phyloP scores from a whole-genome alignment of 2,113 vertebrate species.

The Actinemys pallida region DNA sequence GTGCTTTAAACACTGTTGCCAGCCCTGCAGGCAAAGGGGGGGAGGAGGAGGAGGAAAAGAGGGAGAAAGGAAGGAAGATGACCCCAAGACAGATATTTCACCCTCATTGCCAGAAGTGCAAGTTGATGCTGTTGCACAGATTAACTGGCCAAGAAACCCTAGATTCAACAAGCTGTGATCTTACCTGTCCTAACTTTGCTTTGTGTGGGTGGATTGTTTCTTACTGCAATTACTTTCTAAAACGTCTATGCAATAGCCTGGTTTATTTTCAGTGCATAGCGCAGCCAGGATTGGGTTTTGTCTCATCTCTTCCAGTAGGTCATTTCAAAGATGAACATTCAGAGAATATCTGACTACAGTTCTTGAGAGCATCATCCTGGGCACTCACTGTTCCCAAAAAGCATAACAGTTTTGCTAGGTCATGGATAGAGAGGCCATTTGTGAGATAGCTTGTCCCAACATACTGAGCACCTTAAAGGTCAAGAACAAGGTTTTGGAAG shows the following conservation, averaged over 20 bases:
- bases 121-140: too few relatives aligned
- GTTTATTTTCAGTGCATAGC: neutral
- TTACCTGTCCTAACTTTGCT: neutral
- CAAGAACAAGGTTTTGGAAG: too few relatives aligned
- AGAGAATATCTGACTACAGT: neutral
- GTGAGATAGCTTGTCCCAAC: neutral
- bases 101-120: too few relatives aligned
- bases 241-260: neutral
- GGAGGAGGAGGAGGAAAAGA: too few relatives aligned
- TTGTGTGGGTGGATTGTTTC: neutral
- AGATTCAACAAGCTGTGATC: neutral
- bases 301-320: neutral
- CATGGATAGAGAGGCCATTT: neutral
- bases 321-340: neutral
- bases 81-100: too few relatives aligned
- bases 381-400: neutral
- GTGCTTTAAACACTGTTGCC: neutral
- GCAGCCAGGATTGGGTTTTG: neutral
- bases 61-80: too few relatives aligned
- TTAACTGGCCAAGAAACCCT: too few relatives aligned
- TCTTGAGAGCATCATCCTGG: neutral
- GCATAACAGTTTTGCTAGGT: neutral
- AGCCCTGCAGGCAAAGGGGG: neutral
- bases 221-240: neutral
- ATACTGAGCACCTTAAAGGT: too few relatives aligned